phyloP scores from a whole-genome alignment of 2,113 vertebrate species.

The Catharus minimus region DNA sequence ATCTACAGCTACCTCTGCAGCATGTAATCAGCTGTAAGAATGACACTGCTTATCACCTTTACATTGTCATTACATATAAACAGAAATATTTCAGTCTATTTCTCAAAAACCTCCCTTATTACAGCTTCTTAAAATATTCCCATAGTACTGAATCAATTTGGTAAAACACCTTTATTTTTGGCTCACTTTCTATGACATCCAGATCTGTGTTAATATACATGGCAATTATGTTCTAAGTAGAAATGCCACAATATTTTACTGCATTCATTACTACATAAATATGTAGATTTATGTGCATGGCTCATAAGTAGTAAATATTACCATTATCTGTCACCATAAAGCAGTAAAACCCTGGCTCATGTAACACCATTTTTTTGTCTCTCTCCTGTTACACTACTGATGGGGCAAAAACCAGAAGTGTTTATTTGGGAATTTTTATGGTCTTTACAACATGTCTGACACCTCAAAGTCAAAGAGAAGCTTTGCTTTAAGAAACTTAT shows the following conservation, averaged over 20 bases:
- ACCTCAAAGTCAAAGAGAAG: background rate
- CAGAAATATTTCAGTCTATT: background rate
- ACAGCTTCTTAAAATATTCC: conserved; percentile 10
- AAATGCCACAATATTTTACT: conserved; percentile 48
- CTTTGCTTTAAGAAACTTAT: background rate
- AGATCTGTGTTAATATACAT: conserved; percentile 21
- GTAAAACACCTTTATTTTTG: conserved; percentile 32
- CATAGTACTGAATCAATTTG: background rate
- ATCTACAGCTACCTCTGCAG: background rate
- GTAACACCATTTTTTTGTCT: background rate
- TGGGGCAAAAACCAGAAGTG: background rate
- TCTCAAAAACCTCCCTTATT: background rate
- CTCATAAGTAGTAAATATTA: conserved; percentile 33
- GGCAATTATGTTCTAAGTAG: conserved; percentile 30
- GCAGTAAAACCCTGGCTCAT: background rate
- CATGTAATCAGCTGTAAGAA: background rate
- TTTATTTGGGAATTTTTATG: background rate
- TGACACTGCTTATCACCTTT: background rate
- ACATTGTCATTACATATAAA: background rate
- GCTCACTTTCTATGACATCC: background rate
- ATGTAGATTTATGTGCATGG: conserved; percentile 36
- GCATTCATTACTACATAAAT: conserved; percentile 28
- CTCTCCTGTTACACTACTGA: background rate
- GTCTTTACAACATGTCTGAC: background rate
- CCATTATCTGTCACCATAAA: conserved; percentile 15